A percentile compares a stretch with the other conserved stretches of the same genome.
phyloP scores from a whole-genome alignment of 2,888 invertebrate genomes.

The Agonopterix arenella region DNA sequence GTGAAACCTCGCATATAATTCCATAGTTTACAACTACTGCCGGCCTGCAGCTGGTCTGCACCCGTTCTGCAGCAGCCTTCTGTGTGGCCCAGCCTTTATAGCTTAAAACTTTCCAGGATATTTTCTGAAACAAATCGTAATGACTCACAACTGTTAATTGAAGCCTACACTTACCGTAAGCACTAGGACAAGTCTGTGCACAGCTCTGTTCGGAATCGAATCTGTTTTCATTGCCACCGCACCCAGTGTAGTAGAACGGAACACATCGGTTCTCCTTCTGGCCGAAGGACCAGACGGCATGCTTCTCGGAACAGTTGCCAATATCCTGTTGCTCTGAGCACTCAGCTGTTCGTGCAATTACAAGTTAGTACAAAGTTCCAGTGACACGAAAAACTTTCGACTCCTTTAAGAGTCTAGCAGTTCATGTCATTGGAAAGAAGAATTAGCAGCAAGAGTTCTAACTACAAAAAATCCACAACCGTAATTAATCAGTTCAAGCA shows the following conservation, averaged over 20 bases:
- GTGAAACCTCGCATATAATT: too few species aligned
- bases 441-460: too few species aligned
- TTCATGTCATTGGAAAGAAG: too few species aligned
- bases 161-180: conserved; percentile 81
- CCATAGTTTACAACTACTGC: too few species aligned
- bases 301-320: conserved; percentile 86
- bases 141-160: background rate
- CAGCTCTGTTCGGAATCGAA: conserved; percentile 86
- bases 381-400: too few species aligned
- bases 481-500: too few species aligned
- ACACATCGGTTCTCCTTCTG: conserved; percentile 89
- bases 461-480: too few species aligned
- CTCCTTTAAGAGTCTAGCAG: too few species aligned
- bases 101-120: background rate
- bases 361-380: too few species aligned
- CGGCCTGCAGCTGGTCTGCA: too few species aligned
- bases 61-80: too few species aligned
- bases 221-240: conserved; percentile 92
- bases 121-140: background rate
- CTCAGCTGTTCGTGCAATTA: conserved; percentile 77
- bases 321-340: conserved; percentile 84
- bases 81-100: too few species aligned
- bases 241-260: conserved; percentile 96
- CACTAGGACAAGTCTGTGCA: conserved; percentile 85
- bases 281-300: conserved; percentile 92